Percentiles rank a stretch among this genome's conserved stretches.
Evolutionary conservation across 1,140 invertebrate genomes (phyloP).

Genomic region (Druon quercuslanigerum): DNA sequence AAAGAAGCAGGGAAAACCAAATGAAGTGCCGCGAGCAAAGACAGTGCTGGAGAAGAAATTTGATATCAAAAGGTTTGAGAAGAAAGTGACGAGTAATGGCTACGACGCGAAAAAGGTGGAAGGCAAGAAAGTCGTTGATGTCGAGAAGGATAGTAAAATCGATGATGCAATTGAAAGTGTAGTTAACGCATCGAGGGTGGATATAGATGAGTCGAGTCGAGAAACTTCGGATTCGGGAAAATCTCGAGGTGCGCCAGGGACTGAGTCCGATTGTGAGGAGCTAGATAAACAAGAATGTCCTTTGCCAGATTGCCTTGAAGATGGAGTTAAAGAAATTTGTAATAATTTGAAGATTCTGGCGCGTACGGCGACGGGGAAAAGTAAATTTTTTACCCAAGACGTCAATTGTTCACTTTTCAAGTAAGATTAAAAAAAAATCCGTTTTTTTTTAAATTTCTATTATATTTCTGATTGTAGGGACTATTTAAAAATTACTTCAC

Average conservation of each 20-base stretch:
- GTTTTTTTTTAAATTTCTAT: slow-evolving; percentile 32
- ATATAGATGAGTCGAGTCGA: slow-evolving; percentile 71
- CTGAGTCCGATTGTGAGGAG: slow-evolving; percentile 69
- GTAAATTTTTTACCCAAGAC: slow-evolving; percentile 79
- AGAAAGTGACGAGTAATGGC: slow-evolving; percentile 63
- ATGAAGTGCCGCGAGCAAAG: slow-evolving; percentile 50
- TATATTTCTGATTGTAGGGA: not conserved
- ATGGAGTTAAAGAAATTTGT: slow-evolving; percentile 77
- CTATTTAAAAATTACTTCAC: too few relatives aligned
- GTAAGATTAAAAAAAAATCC: slow-evolving; percentile 67
- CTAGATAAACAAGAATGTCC: slow-evolving; percentile 72
- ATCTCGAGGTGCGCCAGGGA: slow-evolving; percentile 60
- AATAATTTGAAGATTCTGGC: slow-evolving; percentile 76
- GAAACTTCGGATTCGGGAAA: slow-evolving; percentile 70
- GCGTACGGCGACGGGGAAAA: slow-evolving; percentile 77
- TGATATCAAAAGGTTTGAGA: slow-evolving; percentile 68
- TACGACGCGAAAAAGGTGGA: slow-evolving; percentile 64
- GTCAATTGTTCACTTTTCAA: slow-evolving; percentile 80
- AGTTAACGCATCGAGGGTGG: slow-evolving; percentile 73
- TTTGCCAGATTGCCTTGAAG: slow-evolving; percentile 78
- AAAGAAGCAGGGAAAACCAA: slow-evolving; percentile 62
- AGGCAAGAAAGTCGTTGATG: slow-evolving; percentile 55
- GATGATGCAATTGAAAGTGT: slow-evolving; percentile 78
- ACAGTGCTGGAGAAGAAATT: slow-evolving; percentile 59
- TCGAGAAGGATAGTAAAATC: slow-evolving; percentile 64